A percentile compares a stretch with the other conserved stretches of the same genome.
phyloP scores from a whole-genome alignment of 2,113 vertebrate species.

The Catagonus wagneri region DNA sequence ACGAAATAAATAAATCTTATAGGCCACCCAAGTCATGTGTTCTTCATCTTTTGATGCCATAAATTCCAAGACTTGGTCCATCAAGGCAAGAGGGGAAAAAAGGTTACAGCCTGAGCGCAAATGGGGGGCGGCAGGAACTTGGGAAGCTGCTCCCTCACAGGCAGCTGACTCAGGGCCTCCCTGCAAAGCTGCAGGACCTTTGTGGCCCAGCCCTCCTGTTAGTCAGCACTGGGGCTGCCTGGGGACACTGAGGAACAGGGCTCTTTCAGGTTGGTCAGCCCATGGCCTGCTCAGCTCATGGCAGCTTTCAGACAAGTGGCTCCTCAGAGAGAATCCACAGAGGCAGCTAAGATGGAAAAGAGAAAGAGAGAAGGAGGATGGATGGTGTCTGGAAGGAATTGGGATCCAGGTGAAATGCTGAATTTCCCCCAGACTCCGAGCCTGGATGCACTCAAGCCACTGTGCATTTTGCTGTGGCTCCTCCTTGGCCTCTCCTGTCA shows the following conservation, averaged over 20 bases:
- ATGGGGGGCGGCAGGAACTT: neutral
- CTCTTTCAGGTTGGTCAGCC: neutral
- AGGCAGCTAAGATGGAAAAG: neutral
- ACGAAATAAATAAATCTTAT: neutral
- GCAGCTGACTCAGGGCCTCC: neutral
- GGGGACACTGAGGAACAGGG: neutral
- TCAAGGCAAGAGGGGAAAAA: neutral
- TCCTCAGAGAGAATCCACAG: neutral
- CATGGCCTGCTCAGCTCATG: neutral
- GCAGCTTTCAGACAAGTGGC: neutral
- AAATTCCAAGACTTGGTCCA: neutral
- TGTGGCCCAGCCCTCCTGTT: neutral
- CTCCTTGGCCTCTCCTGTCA: neutral
- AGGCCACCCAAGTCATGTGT: neutral
- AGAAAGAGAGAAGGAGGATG: neutral
- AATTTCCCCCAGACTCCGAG: fast-evolving
- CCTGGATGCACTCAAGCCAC: neutral
- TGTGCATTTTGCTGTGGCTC: fast-evolving
- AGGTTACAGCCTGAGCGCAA: too few relatives aligned
- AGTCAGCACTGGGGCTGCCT: neutral
- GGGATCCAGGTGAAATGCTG: neutral
- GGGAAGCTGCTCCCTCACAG: neutral
- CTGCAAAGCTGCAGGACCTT: neutral
- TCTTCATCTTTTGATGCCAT: neutral
- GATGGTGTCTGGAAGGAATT: neutral